A percentile compares a stretch with the other conserved stretches of the same genome.
phyloP scores from a whole-genome alignment of 92 coral and sea anemone species.

The Chrysogorgia sp. region DNA sequence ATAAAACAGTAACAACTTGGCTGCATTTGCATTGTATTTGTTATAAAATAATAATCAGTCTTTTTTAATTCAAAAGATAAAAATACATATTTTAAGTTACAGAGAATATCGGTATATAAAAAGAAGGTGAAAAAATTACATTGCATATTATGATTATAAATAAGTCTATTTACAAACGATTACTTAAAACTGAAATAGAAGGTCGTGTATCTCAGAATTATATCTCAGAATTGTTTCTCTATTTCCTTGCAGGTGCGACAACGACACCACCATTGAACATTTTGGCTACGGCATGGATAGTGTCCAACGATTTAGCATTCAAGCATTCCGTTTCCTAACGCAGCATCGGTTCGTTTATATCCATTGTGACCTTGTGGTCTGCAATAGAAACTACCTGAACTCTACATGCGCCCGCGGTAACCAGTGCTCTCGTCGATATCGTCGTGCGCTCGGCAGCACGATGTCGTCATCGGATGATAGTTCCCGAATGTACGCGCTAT shows the following conservation, averaged over 20 bases:
- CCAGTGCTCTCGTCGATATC: constrained; percentile 16
- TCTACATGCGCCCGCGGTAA: constrained; percentile 46
- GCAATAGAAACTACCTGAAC: constrained; percentile 33
- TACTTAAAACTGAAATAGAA: no score
- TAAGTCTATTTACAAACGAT: no score
- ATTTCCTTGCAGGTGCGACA: constrained; percentile 21
- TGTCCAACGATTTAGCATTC: constrained; percentile 47
- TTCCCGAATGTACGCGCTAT: not conserved
- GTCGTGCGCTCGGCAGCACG: constrained; percentile 19
- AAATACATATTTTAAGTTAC: no score
- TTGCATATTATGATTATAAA: no score
- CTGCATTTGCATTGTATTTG: no score
- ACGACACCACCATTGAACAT: constrained; percentile 25
- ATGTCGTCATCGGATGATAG: not conserved
- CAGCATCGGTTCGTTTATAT: constrained; percentile 47
- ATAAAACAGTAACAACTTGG: no score
- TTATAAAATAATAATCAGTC: no score
- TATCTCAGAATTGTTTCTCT: no score
- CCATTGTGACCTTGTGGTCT: constrained; percentile 54
- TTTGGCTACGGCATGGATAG: constrained; percentile 5
- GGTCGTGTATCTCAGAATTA: no score
- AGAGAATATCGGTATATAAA: no score
- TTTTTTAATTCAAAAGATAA: no score
- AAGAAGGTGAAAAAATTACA: no score
- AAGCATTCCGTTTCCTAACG: constrained; percentile 50